Evolutionary conservation across 2,113 vertebrate genomes (phyloP), one percentile per base, ranked within the genome.

Genomic region (Thunnus thynnus): DNA sequence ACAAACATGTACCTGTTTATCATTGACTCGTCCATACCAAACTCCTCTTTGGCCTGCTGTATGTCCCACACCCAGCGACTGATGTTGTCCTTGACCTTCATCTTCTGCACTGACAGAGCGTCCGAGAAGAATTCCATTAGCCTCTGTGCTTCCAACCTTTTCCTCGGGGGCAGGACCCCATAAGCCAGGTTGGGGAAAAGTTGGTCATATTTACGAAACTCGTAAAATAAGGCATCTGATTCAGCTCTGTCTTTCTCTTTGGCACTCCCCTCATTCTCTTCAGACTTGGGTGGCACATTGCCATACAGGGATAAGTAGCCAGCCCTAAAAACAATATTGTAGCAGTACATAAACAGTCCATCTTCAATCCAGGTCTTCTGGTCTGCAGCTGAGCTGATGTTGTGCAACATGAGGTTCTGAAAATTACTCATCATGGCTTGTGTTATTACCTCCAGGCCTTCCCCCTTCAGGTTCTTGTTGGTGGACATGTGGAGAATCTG

Each of bases 301-400:
- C 98, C 98, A 1, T 93, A 99, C 32, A 99, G 82, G 30, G 96
- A 91, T 50, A 98, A 88, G 81, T 96, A 98, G 1, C 98, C 97
- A 0, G 97, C 97, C 41, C 96, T 92, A 73, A 99, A 99, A 64
- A 98, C 80, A 0, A 93, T 86, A 50, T 95, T 97, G 89, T 97
- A 99, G 87, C 96, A 94, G 91, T 95, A 98, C 20, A 90, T 57
- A 80, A 99, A 99, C 20, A 99, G 95, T 1, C 75, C 86, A 0
- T 94, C 96, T 58, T 98, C 95, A 0, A 20, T 89, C 97, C 97
- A 99, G 32, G 0, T 20, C 6, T 1, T 71, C 41, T 82, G 56
- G 4, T 76, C 63, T n/a, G 82, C 32, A 1, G 41, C 85, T 0
- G 87, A 86, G 13, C 81, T 90, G 2, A 90, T 22, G 9, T 47